phyloP scores from a whole-genome alignment of 2,113 vertebrate species.

The Heterocephalus glaber region DNA sequence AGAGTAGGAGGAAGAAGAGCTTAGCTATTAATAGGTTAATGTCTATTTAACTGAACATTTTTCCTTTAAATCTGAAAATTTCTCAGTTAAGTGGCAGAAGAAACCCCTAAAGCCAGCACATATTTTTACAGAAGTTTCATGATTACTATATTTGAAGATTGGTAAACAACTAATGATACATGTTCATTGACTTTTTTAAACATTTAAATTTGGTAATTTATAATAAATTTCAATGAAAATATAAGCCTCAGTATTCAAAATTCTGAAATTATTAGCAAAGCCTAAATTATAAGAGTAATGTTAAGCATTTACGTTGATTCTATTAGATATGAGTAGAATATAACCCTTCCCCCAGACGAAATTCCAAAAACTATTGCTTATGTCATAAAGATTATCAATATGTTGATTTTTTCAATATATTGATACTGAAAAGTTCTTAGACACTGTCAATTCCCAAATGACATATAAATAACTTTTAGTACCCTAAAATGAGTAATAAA shows the following conservation, averaged over 20 bases:
- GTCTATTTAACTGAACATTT: background rate
- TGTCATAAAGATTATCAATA: conserved; percentile 2
- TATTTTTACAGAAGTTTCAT: background rate
- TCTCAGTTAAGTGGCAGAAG: background rate
- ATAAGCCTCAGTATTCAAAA: background rate
- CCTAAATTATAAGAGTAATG: background rate
- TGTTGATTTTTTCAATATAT: conserved; percentile 23
- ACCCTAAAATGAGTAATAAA: background rate
- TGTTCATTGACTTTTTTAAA: conserved; percentile 11
- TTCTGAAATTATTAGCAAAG: background rate
- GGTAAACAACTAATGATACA: background rate
- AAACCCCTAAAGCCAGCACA: background rate
- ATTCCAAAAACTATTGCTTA: background rate
- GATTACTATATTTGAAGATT: background rate
- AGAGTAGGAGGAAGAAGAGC: background rate
- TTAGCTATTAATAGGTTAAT: background rate
- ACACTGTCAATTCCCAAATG: conserved; percentile 13
- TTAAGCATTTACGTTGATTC: background rate
- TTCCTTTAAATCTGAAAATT: background rate
- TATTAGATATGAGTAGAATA: background rate
- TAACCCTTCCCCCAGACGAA: background rate
- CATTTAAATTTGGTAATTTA: background rate
- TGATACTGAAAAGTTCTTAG: background rate
- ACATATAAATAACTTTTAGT: conserved; percentile 30
- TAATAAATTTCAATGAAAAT: background rate